Conservation (phyloP, 2,797 vertebrate species). For the Sylvia borin region DNA sequence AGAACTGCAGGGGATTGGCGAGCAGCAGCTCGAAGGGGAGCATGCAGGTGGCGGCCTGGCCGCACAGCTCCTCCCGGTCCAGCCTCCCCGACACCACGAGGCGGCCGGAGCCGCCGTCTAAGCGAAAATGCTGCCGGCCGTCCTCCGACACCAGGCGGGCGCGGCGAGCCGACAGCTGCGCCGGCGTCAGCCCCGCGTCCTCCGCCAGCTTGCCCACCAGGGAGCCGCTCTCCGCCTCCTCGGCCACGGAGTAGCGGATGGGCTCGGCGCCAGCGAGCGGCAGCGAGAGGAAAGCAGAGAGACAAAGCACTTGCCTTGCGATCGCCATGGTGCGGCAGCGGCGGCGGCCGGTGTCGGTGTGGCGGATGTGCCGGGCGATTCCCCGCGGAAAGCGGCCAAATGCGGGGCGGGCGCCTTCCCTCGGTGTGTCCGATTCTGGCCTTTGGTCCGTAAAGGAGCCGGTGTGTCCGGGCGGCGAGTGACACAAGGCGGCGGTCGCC, state of each 20-base stretch:
- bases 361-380: not conserved
- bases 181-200: not conserved
- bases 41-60: conserved; percentile 37
- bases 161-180: not conserved
- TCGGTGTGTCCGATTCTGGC: no score
- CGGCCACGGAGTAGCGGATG: conserved; percentile 54
- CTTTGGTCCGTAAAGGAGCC: rapidly evolving
- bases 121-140: not conserved
- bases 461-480: rapidly evolving
- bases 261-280: not conserved
- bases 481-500: no score
- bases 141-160: not conserved
- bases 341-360: not conserved
- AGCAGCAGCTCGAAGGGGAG: conserved; percentile 67
- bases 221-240: conserved; percentile 60
- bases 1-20: conserved; percentile 61
- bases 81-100: conserved; percentile 67
- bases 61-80: conserved; percentile 71
- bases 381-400: not conserved
- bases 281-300: conserved; percentile 42
- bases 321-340: not conserved
- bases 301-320: conserved; percentile 64
- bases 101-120: no score
- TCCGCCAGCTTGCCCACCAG: conserved; percentile 44
- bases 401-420: not conserved